A percentile compares a stretch with the other conserved stretches of the same genome.
phyloP scores from a whole-genome alignment of 2,797 vertebrate genomes.

The Prionace glauca region DNA sequence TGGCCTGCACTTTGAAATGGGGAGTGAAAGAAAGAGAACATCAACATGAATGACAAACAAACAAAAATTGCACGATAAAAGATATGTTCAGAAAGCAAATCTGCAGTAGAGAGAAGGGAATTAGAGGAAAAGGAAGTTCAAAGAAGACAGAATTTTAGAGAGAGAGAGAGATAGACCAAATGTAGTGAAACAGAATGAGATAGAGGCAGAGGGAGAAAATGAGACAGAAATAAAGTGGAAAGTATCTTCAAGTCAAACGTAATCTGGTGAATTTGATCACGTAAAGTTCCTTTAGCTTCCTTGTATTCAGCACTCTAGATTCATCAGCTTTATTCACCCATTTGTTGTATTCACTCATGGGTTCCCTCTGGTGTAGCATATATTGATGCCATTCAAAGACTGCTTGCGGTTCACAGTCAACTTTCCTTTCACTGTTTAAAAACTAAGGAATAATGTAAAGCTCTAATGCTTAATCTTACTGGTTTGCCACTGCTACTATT shows the following conservation, averaged over 20 bases:
- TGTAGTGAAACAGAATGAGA: not conserved
- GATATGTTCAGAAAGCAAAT: not conserved
- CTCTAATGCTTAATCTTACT: not conserved
- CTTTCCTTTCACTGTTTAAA: not conserved
- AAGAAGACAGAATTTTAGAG: not conserved
- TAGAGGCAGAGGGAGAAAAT: not conserved
- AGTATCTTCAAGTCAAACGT: not conserved
- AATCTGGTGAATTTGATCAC: not conserved
- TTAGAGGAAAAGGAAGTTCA: not conserved
- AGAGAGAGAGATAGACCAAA: not conserved
- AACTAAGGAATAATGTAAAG: not conserved
- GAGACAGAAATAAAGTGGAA: not conserved
- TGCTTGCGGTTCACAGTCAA: not conserved
- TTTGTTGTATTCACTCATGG: not conserved
- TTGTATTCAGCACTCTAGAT: not conserved
- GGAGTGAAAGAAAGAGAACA: not conserved
- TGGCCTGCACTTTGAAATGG: not conserved
- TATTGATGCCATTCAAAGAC: not conserved
- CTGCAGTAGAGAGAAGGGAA: not conserved
- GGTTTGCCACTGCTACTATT: not conserved
- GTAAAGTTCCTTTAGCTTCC: not conserved
- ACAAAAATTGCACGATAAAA: not conserved
- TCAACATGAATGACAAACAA: not conserved
- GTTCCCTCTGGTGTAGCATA: not conserved
- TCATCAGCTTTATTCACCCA: not conserved